Evolutionary conservation across 2,797 vertebrate species (phyloP).

Genomic region (Philypnodon macrostomus): DNA sequence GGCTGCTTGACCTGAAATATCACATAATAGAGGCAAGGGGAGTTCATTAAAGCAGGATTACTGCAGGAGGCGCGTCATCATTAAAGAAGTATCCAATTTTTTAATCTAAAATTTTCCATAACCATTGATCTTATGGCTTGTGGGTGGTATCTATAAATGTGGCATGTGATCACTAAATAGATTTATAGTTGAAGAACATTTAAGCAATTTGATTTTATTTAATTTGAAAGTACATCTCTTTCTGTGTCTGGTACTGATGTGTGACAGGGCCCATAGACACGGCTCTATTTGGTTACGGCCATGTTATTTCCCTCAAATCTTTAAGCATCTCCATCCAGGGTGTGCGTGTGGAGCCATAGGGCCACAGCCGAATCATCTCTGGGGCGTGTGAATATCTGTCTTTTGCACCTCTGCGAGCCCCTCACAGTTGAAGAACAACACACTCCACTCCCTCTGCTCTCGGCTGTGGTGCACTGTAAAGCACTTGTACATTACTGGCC

Average conservation of each 20-base stretch:
- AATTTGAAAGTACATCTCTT: too few relatives aligned
- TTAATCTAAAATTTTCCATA: too few relatives aligned
- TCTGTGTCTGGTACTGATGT: too few relatives aligned
- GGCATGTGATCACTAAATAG: too few relatives aligned
- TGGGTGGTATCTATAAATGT: too few relatives aligned
- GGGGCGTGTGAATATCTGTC: conserved; percentile 65
- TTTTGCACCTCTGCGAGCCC: conserved; percentile 47
- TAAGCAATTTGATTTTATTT: background rate
- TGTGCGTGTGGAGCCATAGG: conserved; percentile 56
- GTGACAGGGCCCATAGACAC: too few relatives aligned
- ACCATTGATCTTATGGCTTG: too few relatives aligned
- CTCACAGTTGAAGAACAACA: conserved; percentile 63
- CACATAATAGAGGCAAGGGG: background rate
- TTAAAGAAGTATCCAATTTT: too few relatives aligned
- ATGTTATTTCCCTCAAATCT: conserved; percentile 25
- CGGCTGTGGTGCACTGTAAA: conserved; percentile 49
- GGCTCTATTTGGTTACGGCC: background rate
- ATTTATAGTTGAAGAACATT: too few relatives aligned
- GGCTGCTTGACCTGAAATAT: conserved; percentile 8
- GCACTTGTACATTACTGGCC: conserved; percentile 24
- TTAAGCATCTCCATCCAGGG: conserved; percentile 56
- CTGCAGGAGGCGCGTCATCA: too few relatives aligned
- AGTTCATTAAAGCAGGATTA: too few relatives aligned
- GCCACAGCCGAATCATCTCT: conserved; percentile 50
- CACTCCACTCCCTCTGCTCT: conserved; percentile 52